phyloP scores from a whole-genome alignment of 2,113 vertebrate species.

The Phycodurus eques region DNA sequence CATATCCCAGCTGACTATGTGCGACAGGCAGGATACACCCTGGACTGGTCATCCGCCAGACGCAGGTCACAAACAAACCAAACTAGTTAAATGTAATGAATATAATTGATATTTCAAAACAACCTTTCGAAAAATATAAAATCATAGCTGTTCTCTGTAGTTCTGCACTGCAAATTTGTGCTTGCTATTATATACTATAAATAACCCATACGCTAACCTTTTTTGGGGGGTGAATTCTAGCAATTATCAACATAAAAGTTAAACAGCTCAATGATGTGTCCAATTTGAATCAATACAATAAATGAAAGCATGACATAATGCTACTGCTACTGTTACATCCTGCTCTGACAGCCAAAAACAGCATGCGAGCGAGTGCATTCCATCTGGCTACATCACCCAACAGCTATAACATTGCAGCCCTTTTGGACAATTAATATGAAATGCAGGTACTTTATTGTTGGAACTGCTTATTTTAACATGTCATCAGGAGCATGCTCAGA shows the following conservation, averaged over 20 bases:
- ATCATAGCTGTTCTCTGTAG: too few species aligned
- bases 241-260: not conserved
- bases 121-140: too few species aligned
- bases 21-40: too few species aligned
- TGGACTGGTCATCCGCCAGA: too few species aligned
- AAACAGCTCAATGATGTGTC: not conserved
- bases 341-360: not conserved
- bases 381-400: not conserved
- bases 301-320: not conserved
- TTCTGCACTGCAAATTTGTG: too few species aligned
- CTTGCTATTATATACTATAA: too few species aligned
- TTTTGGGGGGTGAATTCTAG: too few species aligned
- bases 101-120: too few species aligned
- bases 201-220: too few species aligned
- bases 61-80: too few species aligned
- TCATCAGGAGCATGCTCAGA: constrained; percentile 4
- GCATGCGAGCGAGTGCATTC: not conserved
- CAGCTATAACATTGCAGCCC: not conserved
- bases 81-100: too few species aligned
- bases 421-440: not conserved
- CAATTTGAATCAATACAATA: not conserved
- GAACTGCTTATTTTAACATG: constrained; percentile 1
- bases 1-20: too few species aligned
- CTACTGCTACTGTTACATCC: not conserved
- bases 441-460: not conserved